Evolutionary conservation across 2,888 invertebrate species (phyloP).

Genomic region (Morpho deidamia): DNA sequence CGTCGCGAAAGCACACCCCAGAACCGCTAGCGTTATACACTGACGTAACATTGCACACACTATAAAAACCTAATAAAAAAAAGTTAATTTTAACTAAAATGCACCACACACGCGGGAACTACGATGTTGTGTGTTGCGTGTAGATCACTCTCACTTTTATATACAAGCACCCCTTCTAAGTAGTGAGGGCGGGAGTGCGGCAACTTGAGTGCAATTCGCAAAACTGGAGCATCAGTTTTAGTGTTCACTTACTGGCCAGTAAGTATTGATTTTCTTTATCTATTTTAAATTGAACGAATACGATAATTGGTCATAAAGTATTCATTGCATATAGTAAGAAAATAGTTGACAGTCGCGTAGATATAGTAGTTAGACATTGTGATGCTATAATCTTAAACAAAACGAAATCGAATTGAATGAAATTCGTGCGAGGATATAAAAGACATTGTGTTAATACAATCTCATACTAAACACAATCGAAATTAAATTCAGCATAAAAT

Average conservation of each 20-base stretch:
- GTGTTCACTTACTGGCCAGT: constrained; percentile 11
- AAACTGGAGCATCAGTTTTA: constrained; percentile 26
- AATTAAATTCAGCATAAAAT: too few relatives aligned
- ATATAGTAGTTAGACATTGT: too few relatives aligned
- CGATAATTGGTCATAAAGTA: too few relatives aligned
- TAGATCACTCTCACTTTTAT: constrained; percentile 60
- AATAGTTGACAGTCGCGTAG: too few relatives aligned
- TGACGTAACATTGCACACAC: constrained; percentile 66
- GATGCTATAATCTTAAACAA: too few relatives aligned
- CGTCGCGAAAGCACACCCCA: constrained; percentile 56
- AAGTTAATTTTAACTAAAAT: constrained; percentile 26
- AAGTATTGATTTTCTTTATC: constrained; percentile 1
- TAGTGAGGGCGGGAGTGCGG: constrained; percentile 41
- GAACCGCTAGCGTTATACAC: constrained; percentile 56
- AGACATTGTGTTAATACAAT: too few relatives aligned
- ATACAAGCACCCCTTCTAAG: constrained; percentile 69
- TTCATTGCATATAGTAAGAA: too few relatives aligned
- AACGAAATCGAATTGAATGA: too few relatives aligned
- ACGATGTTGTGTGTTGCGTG: constrained; percentile 57
- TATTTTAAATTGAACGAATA: too few relatives aligned
- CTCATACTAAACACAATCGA: too few relatives aligned
- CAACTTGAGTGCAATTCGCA: constrained; percentile 18
- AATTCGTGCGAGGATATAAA: too few relatives aligned
- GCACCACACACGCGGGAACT: constrained; percentile 58
- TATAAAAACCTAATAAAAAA: constrained; percentile 24